These are phyloP conservation scores for Torymus auratus DNA, from an alignment of 2,888 invertebrate genomes.

Conservation along the genomic window DNA sequence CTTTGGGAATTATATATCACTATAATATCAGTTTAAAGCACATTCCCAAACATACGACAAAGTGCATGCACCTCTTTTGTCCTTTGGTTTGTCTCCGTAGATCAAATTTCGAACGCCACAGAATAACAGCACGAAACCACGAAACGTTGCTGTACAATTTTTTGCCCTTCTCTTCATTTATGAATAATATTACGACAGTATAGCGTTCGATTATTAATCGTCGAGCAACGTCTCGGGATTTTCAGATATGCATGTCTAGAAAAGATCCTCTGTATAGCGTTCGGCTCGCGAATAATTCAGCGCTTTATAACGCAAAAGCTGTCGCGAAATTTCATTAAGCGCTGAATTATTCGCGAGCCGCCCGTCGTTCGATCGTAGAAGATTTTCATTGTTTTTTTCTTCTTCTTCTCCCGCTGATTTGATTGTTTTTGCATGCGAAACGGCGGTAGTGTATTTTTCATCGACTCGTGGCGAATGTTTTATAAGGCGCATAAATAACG, in stretches of 20 bases:
- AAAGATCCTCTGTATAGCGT: not conserved
- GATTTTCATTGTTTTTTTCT: constrained; percentile 31
- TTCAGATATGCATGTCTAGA: constrained; percentile 39
- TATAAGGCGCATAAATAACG: too few relatives aligned
- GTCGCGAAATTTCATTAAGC: constrained; percentile 39
- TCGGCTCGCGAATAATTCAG: constrained; percentile 22
- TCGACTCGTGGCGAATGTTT: too few relatives aligned
- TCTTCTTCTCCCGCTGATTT: constrained; percentile 13
- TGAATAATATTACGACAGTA: not conserved
- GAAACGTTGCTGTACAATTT: constrained; percentile 19
- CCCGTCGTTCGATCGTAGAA: constrained; percentile 1
- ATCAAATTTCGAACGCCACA: not conserved
- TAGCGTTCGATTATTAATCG: constrained; percentile 5
- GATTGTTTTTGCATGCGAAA: constrained; percentile 37
- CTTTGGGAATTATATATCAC: constrained; percentile 8
- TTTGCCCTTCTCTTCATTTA: not conserved
- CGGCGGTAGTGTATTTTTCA: constrained; percentile 34
- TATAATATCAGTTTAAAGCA: too few relatives aligned
- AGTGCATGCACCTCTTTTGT: constrained; percentile 8
- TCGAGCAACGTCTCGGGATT: constrained; percentile 27
- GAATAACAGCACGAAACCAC: not conserved
- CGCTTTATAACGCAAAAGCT: not conserved
- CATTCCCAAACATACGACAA: constrained; percentile 14
- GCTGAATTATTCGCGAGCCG: constrained; percentile 25
- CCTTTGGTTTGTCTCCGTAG: not conserved